Conservation (phyloP, 2,797 vertebrate species). For the Peromyscus attwateri region DNA sequence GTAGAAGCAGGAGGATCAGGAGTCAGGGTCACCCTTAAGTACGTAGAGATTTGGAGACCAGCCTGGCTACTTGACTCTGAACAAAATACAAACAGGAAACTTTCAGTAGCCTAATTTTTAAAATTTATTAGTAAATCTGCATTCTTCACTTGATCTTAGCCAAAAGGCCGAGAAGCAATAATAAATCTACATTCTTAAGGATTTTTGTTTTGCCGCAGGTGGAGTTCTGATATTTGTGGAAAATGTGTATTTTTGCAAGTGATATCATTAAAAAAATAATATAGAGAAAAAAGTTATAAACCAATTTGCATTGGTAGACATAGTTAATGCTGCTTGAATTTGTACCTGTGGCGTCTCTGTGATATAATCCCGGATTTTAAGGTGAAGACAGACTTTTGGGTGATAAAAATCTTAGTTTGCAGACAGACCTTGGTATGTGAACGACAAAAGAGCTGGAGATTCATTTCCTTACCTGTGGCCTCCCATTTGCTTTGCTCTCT, state of each 20-base stretch:
- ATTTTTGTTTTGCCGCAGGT: neutral
- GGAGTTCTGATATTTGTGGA: conserved; percentile 24
- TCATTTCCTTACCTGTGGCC: neutral
- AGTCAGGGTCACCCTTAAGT: neutral
- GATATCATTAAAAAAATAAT: conserved; percentile 46
- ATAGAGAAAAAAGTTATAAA: conserved; percentile 24
- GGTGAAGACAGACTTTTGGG: conserved; percentile 58
- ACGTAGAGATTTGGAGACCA: neutral
- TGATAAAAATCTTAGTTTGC: conserved; percentile 52
- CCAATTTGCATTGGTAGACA: neutral
- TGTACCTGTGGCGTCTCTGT: conserved; percentile 42
- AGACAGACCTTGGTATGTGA: conserved; percentile 57
- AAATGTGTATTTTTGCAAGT: conserved; percentile 3
- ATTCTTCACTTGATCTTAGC: neutral
- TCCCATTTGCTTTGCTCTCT: neutral
- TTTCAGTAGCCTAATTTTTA: conserved; percentile 43
- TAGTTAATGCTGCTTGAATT: conserved; percentile 28
- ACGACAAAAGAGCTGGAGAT: conserved; percentile 44
- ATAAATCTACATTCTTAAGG: neutral
- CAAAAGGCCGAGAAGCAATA: too few relatives aligned
- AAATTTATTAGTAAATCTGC: conserved; percentile 20
- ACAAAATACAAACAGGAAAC: neutral
- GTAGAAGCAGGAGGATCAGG: neutral
- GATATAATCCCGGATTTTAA: conserved; percentile 31
- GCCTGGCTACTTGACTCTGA: neutral